phyloP scores from a whole-genome alignment of 2,113 vertebrate species.

The Tupaia tana region DNA sequence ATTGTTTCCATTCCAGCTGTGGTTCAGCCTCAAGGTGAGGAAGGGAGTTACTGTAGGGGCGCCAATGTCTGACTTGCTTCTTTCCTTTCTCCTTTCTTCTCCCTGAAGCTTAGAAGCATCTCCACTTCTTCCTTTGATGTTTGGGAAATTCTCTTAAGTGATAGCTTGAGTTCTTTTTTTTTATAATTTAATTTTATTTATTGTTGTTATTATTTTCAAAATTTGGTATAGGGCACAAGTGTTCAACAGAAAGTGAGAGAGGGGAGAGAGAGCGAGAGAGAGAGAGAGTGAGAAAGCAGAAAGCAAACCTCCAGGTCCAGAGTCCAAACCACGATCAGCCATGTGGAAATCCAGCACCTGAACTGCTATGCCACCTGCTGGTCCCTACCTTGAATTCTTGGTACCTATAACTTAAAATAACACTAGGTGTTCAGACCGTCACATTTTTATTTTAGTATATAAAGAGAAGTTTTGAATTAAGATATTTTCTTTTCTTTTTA shows the following conservation, averaged over 20 bases:
- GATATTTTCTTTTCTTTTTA: neutral
- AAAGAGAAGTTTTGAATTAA: neutral
- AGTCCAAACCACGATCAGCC: too few species aligned
- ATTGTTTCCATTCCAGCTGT: neutral
- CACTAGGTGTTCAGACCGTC: neutral
- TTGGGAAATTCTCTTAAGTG: neutral
- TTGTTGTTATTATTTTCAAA: too few species aligned
- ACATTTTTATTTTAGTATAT: neutral
- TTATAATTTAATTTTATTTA: too few species aligned
- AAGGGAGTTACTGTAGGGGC: fast-evolving
- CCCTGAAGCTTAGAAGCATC: neutral
- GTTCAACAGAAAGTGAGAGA: too few species aligned
- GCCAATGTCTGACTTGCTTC: neutral
- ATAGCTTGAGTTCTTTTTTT: neutral
- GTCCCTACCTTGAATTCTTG: neutral
- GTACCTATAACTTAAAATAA: neutral
- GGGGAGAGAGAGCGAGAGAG: too few species aligned
- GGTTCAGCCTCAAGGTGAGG: neutral
- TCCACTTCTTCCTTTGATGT: neutral
- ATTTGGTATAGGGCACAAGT: too few species aligned
- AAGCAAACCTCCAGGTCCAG: too few species aligned
- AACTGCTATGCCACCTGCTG: too few species aligned
- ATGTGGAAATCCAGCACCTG: too few species aligned
- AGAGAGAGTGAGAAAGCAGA: too few species aligned
- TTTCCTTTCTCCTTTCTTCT: neutral